Evolutionary conservation across 2,113 vertebrate genomes (phyloP).

Genomic region (Oreocharis arfaki): DNA sequence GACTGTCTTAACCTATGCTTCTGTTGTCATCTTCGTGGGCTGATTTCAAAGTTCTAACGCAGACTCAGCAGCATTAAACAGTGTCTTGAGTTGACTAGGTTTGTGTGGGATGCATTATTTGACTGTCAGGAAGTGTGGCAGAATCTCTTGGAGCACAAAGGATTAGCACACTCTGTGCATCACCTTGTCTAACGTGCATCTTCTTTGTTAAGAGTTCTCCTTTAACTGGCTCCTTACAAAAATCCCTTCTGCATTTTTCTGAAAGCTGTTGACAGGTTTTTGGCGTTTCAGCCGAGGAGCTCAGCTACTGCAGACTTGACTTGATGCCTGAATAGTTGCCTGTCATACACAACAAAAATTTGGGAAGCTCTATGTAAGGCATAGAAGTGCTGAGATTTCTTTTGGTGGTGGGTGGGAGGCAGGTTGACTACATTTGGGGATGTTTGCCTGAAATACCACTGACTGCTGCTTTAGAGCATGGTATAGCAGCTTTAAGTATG

Average conservation of each 20-base stretch:
- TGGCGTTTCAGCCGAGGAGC: neutral
- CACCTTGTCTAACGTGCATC: neutral
- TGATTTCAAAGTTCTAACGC: neutral
- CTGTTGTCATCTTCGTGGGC: neutral
- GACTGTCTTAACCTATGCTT: neutral
- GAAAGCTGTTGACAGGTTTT: neutral
- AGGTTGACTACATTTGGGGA: neutral
- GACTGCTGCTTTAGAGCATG: neutral
- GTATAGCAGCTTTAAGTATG: neutral
- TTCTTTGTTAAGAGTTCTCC: neutral
- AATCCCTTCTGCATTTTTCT: neutral
- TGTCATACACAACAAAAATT: neutral
- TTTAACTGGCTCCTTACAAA: neutral
- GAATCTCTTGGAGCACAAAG: neutral
- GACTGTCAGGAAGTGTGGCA: neutral
- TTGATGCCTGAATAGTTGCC: neutral
- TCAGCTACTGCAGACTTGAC: neutral
- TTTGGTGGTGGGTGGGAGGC: neutral
- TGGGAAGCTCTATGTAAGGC: neutral
- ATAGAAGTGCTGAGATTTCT: neutral
- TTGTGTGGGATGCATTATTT: neutral
- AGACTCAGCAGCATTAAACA: neutral
- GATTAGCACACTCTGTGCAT: neutral
- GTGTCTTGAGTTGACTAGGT: neutral
- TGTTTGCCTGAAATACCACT: neutral